These are phyloP conservation scores for Lepus timidus DNA, from an alignment of 2,113 vertebrate species.

Conservation along the genomic window DNA sequence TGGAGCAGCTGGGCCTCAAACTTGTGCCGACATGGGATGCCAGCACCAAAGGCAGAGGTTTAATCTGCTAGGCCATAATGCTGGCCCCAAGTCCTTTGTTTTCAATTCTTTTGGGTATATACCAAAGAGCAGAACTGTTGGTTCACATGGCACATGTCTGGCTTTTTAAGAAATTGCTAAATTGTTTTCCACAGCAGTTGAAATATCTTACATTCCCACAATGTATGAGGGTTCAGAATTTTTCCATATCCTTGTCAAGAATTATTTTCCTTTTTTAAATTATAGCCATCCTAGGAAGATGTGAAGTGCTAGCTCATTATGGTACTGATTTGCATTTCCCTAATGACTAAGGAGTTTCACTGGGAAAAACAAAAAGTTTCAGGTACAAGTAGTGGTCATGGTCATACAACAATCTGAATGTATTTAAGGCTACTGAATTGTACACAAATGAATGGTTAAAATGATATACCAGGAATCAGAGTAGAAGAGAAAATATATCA, in stretches of 20 bases:
- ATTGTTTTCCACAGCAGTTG: background rate
- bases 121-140: background rate
- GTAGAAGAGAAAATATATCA: background rate
- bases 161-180: background rate
- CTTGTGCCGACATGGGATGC: no score
- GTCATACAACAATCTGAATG: background rate
- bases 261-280: background rate
- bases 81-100: background rate
- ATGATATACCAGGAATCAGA: background rate
- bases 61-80: no score
- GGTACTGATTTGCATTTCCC: background rate
- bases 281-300: background rate
- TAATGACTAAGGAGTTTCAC: background rate
- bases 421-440: background rate
- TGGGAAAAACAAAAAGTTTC: conserved; percentile 16
- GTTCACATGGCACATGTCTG: background rate
- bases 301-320: background rate
- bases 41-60: no score
- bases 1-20: no score
- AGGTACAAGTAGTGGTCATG: background rate
- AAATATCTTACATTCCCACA: background rate
- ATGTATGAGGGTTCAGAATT: background rate
- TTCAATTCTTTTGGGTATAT: conserved; percentile 19
- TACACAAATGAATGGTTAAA: conserved; percentile 9
- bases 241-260: background rate